These are phyloP conservation scores for Ephestia elutella DNA, from an alignment of 1,140 invertebrate species.

Conservation along the genomic window DNA sequence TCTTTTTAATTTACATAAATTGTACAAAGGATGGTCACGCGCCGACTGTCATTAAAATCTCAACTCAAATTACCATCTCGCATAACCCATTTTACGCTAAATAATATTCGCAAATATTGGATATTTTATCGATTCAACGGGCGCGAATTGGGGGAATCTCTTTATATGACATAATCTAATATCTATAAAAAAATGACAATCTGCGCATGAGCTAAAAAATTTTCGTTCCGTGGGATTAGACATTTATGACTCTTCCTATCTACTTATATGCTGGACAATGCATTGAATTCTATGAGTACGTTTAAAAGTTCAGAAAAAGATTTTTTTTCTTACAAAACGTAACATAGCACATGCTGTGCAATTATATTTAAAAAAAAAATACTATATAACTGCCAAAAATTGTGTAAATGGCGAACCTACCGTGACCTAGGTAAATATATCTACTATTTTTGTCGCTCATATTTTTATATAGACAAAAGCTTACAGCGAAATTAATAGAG, in stretches of 20 bases:
- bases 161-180: background rate
- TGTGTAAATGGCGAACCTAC: no score
- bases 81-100: background rate
- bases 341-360: no score
- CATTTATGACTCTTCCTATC: background rate
- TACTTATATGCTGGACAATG: background rate
- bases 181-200: background rate
- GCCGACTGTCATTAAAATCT: background rate
- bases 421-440: no score
- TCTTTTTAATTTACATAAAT: conserved; percentile 2
- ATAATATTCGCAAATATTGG: background rate
- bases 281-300: background rate
- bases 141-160: background rate
- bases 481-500: no score
- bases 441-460: no score
- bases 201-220: background rate
- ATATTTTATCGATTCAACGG: background rate
- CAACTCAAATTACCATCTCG: background rate
- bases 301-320: background rate
- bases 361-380: no score
- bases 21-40: background rate
- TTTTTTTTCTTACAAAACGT: no score
- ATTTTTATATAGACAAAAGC: no score
- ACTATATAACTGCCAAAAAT: background rate
- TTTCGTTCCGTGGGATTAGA: conserved; percentile 1